These are phyloP conservation scores for Drosophila ercepeae DNA, from an alignment of 1,140 invertebrate species.

Conservation along the genomic window DNA sequence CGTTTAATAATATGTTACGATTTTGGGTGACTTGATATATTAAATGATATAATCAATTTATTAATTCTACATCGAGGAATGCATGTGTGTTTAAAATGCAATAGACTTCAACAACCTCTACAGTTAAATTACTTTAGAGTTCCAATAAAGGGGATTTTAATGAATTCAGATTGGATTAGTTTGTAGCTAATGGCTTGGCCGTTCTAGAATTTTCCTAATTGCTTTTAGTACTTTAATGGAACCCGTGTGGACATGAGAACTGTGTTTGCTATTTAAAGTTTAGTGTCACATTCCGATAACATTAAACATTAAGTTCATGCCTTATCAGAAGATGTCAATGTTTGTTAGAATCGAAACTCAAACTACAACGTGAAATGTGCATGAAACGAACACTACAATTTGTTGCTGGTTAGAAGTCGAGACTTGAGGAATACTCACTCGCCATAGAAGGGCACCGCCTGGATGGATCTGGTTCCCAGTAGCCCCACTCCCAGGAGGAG, in stretches of 20 bases:
- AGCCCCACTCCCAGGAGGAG: slow-evolving; percentile 53
- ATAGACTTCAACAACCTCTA: too few relatives aligned
- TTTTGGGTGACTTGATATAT: too few relatives aligned
- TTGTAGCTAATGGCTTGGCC: background rate
- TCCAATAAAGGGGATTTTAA: background rate
- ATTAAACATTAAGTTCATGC: slow-evolving; percentile 33
- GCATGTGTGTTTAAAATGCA: too few relatives aligned
- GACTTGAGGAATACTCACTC: slow-evolving; percentile 71
- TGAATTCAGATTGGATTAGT: background rate
- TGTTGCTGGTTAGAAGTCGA: background rate
- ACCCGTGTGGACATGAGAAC: background rate
- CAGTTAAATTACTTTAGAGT: too few relatives aligned
- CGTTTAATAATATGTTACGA: too few relatives aligned
- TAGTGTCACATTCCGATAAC: slow-evolving; percentile 5
- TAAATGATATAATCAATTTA: too few relatives aligned
- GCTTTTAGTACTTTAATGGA: background rate
- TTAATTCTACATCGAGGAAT: too few relatives aligned
- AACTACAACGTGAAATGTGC: slow-evolving; percentile 56
- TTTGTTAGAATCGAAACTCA: slow-evolving; percentile 17
- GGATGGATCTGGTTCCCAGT: slow-evolving; percentile 37
- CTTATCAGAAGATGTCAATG: slow-evolving; percentile 42
- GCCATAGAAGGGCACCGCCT: slow-evolving; percentile 63
- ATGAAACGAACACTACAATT: slow-evolving; percentile 63
- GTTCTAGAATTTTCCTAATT: background rate
- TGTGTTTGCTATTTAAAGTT: background rate